Base-by-base conservation (phyloP, 2,113 vertebrate genomes). In the Micromys minutus region DNA sequence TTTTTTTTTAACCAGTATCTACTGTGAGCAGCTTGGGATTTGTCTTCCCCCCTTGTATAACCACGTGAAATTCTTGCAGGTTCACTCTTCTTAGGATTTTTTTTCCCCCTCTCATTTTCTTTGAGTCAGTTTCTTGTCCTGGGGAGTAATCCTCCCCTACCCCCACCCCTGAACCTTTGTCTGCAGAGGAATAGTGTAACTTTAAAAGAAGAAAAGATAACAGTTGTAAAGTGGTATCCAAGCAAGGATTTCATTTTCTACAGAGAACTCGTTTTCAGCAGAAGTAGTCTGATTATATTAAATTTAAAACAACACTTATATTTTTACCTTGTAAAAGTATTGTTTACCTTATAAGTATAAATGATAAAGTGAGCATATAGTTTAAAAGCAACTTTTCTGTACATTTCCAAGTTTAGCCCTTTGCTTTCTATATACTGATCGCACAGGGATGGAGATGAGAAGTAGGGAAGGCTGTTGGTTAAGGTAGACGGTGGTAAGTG, bases 181-280 rank as follows among this genome's bases (percentile, higher is more conserved):
- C 39, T 86, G 52, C 50, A 76, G 34, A 93, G 84, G 80, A 47
- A 22, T 84, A 15, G 31, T 69, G 39, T 77, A 34, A 47, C 71
- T 83, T 77, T 75, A 87, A 91, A 90, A 92, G 67, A 80, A 95
- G 76, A 94, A 94, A 77, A 50, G 39, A 88, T 61, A 86, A 13
- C 17, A 39, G 69, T 89, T 31, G 50, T 74, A 74, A 89, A 87
- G 50, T 59, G 57, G 92, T 84, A 47, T 42, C 36, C 69, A 93
- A 76, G 31, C 93, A 76, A 87, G 69, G 81, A 55, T 74, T 21
- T 94, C 24, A 36, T 8, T 81, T 92, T 84, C 42, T 94, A 87
- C 26, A 94, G 63, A 87, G 34, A 29, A 89, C 85, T 19, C n/a
- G 91, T 95, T 83, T 92, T 91, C 79, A 93, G 36, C 57, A 88